Evolutionary conservation across 1,140 invertebrate genomes (phyloP).

Genomic region (Euura saliciscinereae): DNA sequence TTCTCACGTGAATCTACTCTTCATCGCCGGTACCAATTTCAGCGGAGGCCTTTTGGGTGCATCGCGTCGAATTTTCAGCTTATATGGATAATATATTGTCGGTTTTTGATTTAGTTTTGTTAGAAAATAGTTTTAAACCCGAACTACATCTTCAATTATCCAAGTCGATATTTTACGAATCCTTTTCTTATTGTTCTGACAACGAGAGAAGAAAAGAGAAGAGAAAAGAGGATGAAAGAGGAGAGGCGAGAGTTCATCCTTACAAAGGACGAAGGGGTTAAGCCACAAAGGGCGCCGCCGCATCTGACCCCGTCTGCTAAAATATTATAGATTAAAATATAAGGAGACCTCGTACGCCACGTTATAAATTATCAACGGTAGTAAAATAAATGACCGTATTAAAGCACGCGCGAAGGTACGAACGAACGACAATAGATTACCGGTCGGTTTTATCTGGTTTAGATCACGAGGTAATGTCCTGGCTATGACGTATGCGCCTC

Average conservation of each 20-base stretch:
- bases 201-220: no score
- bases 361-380: neutral
- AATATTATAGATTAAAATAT: slow-evolving; percentile 4
- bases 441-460: neutral
- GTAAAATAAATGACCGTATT: neutral
- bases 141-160: no score
- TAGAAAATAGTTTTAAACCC: no score
- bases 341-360: slow-evolving; percentile 1
- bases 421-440: neutral
- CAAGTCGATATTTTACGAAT: no score
- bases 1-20: no score
- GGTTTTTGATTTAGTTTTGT: no score
- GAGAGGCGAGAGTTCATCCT: neutral
- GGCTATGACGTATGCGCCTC: neutral
- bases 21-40: no score
- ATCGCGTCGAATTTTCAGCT: no score
- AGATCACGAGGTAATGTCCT: neutral
- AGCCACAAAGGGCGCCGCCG: neutral
- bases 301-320: neutral
- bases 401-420: neutral
- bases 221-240: no score
- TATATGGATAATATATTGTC: no score
- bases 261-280: neutral
- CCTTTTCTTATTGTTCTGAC: no score
- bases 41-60: no score